Base-by-base conservation (phyloP, 2,888 invertebrate species). In the Cotesia congregata region DNA sequence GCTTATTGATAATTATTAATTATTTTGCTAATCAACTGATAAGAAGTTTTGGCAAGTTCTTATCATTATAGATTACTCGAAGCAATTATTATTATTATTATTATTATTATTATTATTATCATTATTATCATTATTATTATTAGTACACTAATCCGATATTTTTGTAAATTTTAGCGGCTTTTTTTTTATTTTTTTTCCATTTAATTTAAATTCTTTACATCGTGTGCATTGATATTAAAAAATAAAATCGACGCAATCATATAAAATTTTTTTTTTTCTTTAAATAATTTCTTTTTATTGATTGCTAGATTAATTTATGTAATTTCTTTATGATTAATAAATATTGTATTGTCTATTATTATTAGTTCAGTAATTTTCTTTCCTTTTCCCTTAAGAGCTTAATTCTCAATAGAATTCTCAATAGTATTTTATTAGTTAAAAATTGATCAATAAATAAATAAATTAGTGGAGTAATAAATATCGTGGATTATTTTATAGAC, bases 261-360 rank as follows among this genome's bases (percentile, higher is more conserved):
- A 62, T 62, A 7, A 15, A 38, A 39, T 39, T 59, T 20, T 17
- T 76, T 88, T 87, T 86, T 82, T 81, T 80, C 80, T 83, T 64
- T 77, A 76, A 78, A 38, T 72, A 40, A 60, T 71, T 68, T 39
- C 38, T 40, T 20, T 9, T n/a, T 68, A 40, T 62, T 71, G 62
- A 67, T 72, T 12, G 40, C 64, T 61, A 69, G 60, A 71, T 79
- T 74, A 79, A 40, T 72, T 61, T 75, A 79, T 81, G 81, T 81
- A 80, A 74, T 76, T 79, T 77, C 81, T 81, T 78, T 82, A 87
- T 90, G 87, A 90, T 87, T 88, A 90, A 90, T 90, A 90, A 90
- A 90, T 88, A 88, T 90, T 90, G 88, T 88, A 86, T 86, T 83
- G 82, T 77, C 77, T 80, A 84, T 83, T 77, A 79, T 80, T 82